These are phyloP conservation scores for Mustelus asterias DNA, from an alignment of 2,113 vertebrate genomes.

Conservation along the genomic window DNA sequence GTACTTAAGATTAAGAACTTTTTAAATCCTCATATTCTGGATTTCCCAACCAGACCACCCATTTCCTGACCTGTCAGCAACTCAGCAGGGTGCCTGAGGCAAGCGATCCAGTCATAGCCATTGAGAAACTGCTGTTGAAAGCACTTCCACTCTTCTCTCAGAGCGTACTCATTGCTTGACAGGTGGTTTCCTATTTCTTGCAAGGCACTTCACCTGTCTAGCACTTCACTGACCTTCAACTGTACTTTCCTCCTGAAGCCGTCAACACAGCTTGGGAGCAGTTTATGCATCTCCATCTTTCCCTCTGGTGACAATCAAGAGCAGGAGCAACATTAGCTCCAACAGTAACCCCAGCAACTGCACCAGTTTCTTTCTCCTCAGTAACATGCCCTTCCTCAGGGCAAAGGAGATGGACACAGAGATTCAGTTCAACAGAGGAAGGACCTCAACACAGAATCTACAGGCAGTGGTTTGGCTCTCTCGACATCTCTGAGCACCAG, in stretches of 20 bases:
- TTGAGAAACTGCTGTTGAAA: not conserved
- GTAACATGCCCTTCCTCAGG: not conserved
- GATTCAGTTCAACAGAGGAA: not conserved
- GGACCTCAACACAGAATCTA: not conserved
- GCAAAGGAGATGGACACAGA: not conserved
- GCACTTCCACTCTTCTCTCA: not conserved
- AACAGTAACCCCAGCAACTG: not conserved
- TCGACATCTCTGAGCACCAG: not conserved
- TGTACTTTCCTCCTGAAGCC: not conserved
- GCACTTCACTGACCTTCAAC: not conserved
- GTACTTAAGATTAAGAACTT: no score
- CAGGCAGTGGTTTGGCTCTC: not conserved
- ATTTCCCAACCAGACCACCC: no score
- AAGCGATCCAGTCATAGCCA: not conserved
- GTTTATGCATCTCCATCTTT: not conserved
- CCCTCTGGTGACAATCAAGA: not conserved
- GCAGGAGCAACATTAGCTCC: not conserved
- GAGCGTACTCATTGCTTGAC: not conserved
- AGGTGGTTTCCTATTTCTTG: not conserved
- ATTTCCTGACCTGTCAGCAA: no score
- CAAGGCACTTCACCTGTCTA: not conserved
- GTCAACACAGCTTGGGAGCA: not conserved
- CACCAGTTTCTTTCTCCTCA: not conserved
- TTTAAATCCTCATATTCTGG: no score
- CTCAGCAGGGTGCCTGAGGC: no score